A percentile compares a stretch with the other conserved stretches of the same genome.
These are phyloP conservation scores for Nemotelus pantherinus DNA, from an alignment of 2,888 invertebrate species.

Conservation along the genomic window DNA sequence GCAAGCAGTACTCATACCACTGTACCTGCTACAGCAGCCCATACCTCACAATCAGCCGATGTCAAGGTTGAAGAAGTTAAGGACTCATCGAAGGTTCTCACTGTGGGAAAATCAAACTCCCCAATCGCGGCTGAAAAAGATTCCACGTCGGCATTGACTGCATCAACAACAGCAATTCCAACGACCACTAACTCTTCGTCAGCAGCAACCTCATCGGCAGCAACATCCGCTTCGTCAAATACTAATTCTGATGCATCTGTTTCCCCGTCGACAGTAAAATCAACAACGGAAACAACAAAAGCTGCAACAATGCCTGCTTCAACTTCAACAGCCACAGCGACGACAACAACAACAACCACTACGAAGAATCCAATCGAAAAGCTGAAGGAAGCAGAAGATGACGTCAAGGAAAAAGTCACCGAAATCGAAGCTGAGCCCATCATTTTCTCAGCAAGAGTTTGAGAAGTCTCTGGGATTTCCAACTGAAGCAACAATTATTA, in stretches of 20 bases:
- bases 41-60: background rate
- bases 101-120: background rate
- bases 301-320: background rate
- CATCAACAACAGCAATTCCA: background rate
- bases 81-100: background rate
- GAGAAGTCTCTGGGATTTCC: slow-evolving; percentile 40
- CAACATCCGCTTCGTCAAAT: background rate
- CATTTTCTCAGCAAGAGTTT: slow-evolving; percentile 62
- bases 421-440: slow-evolving; percentile 64
- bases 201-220: background rate
- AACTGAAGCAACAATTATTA: too few relatives aligned
- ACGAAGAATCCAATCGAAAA: slow-evolving; percentile 55
- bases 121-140: background rate
- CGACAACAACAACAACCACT: slow-evolving; percentile 49
- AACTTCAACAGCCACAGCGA: background rate
- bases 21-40: background rate
- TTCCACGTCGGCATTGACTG: background rate
- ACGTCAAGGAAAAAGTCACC: slow-evolving; percentile 62
- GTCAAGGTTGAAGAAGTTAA: background rate
- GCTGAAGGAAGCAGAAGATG: slow-evolving; percentile 58
- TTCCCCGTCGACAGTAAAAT: background rate
- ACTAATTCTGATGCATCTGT: background rate
- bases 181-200: background rate
- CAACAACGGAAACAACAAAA: background rate
- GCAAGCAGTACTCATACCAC: background rate